Base-by-base conservation (phyloP, 1,140 invertebrate species). In the Zaprionus camerounensis region DNA sequence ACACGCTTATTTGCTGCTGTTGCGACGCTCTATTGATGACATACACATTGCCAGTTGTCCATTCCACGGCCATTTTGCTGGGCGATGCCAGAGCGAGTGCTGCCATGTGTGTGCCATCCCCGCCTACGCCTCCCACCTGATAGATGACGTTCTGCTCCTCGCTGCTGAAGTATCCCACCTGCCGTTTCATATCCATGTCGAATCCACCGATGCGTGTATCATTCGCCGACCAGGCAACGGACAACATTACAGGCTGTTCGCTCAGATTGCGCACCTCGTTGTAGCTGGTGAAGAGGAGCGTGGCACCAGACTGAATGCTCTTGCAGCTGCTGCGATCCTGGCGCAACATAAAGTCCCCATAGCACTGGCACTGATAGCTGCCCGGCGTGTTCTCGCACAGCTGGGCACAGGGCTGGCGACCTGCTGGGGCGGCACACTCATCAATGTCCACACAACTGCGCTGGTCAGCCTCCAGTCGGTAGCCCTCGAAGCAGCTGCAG, bases 401-500 rank as follows among this genome's bases (percentile, higher is more conserved):
- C 92, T 98, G 97, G 66, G 97, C 95, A 92, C 97, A 98, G 4
- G 95, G 94, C 55, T 95, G 95, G 26, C 64, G 59, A 55, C 94
- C 91, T 71, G 93, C 95, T 5, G 58, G 46, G 46, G 94, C 88
- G 75, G 93, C 83, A 87, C 97, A 98, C 92, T 97, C 96, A 91
- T 97, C 94, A 5, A 95, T 93, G 92, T 97, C 96, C 61, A 91
- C 59, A 71, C 95, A 96, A 7, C 93, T 90, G 38, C 91, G 91
- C 2, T 87, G 87, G 64, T 95, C 94, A 1, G 82, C 34, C 12
- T 81, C 80, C 20, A 97, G 93, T 1, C 95, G 93, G 90, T 96
- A 99, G 2, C 96, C 97, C 2, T 95, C 93, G 15, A 94, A 94
- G 92, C 98, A 98, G 17, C 94, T 94, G 91, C 98, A 99, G 2